A percentile compares a stretch with the other conserved stretches of the same genome.
phyloP scores from a whole-genome alignment of 2,797 vertebrate species.

The Molossus alvarezi region DNA sequence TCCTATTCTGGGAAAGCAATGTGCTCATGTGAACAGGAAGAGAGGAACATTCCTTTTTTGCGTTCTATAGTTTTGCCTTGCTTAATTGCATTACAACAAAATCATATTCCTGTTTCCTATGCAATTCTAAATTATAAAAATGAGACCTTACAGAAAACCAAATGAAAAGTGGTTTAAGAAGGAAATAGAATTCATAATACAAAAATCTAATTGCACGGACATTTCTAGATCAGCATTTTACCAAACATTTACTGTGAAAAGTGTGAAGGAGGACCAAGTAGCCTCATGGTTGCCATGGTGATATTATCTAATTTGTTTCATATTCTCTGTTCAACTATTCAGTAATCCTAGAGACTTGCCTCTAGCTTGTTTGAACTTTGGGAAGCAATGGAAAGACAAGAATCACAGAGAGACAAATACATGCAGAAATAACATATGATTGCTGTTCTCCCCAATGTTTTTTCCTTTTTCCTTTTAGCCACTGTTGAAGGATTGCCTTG shows the following conservation, averaged over 20 bases:
- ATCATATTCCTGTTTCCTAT: slow-evolving; percentile 15
- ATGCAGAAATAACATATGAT: not conserved
- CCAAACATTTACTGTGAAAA: not conserved
- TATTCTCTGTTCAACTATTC: slow-evolving; percentile 56
- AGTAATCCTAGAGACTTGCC: slow-evolving; percentile 8
- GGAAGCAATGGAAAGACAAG: not conserved
- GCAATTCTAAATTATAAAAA: slow-evolving; percentile 39
- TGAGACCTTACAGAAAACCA: not conserved
- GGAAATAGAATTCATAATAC: slow-evolving; percentile 4
- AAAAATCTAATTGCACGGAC: slow-evolving; percentile 3
- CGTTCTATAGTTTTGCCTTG: not conserved
- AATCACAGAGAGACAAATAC: not conserved
- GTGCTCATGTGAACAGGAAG: not conserved
- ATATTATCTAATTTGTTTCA: slow-evolving; percentile 66
- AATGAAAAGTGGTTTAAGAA: slow-evolving; percentile 31
- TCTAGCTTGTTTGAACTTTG: slow-evolving; percentile 59
- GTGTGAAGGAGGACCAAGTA: not conserved
- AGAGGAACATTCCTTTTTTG: not conserved
- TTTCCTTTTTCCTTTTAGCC: not conserved
- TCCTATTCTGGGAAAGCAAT: not conserved
- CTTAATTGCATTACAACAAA: slow-evolving; percentile 30
- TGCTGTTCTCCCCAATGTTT: not conserved
- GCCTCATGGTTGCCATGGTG: slow-evolving; percentile 54
- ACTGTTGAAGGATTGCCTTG: slow-evolving; percentile 23
- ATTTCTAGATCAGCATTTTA: not conserved